phyloP scores from a whole-genome alignment of 2,797 vertebrate species.

The Notoglanidium macrostoma region DNA sequence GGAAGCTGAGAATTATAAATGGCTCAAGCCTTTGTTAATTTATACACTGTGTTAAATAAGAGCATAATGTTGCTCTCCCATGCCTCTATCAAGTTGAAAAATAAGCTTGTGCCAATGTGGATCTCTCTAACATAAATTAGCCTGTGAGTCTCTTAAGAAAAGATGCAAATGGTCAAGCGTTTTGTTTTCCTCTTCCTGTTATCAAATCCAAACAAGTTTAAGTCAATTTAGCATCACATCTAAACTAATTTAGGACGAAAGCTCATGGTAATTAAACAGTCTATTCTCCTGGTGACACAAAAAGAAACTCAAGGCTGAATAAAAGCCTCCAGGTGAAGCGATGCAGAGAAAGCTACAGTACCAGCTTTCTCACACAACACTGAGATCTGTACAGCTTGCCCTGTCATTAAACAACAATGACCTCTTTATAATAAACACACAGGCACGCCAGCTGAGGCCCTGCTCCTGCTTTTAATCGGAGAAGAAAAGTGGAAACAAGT shows the following conservation, averaged over 20 bases:
- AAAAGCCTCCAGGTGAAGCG: slow-evolving; percentile 37
- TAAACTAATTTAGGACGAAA: slow-evolving; percentile 31
- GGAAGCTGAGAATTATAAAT: not conserved
- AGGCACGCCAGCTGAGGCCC: slow-evolving; percentile 52
- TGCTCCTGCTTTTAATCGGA: slow-evolving; percentile 50
- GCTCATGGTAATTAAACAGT: not conserved
- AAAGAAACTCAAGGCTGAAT: slow-evolving; percentile 21
- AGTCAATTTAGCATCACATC: slow-evolving; percentile 20
- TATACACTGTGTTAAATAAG: not conserved
- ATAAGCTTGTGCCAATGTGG: not conserved
- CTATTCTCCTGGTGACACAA: slow-evolving; percentile 3
- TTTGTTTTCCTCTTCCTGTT: not conserved
- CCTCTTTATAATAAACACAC: slow-evolving; percentile 56
- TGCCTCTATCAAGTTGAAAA: not conserved
- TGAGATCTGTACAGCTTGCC: slow-evolving; percentile 49
- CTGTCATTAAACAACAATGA: slow-evolving; percentile 60
- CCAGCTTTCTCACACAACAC: slow-evolving; percentile 52
- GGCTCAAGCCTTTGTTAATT: not conserved
- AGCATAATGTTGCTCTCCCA: not conserved
- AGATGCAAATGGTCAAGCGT: not conserved
- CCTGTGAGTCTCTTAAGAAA: not conserved
- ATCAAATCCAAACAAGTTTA: not conserved
- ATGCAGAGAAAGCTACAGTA: slow-evolving; percentile 51
- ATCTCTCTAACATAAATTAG: not conserved
- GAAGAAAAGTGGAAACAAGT: slow-evolving; percentile 61